phyloP scores from a whole-genome alignment of 2,797 vertebrate genomes.

The Hemitrygon akajei region DNA sequence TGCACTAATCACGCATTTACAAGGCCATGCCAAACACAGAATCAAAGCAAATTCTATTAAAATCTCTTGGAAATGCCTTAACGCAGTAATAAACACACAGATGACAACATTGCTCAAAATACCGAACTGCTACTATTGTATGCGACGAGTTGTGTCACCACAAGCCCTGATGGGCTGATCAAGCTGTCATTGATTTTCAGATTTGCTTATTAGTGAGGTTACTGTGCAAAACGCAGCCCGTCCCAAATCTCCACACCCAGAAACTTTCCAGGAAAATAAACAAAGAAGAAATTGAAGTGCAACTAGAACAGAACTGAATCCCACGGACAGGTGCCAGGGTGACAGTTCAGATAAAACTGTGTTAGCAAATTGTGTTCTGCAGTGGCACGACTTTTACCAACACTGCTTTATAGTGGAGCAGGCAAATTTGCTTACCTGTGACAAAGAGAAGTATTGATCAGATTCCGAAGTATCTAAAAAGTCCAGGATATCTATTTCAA shows the following conservation, averaged over 20 bases:
- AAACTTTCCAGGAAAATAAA: no score
- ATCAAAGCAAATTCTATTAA: neutral
- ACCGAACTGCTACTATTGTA: no score
- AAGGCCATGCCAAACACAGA: no score
- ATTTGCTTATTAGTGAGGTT: neutral
- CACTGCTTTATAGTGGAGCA: neutral
- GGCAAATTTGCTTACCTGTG: slow-evolving; percentile 58
- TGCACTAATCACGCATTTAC: no score
- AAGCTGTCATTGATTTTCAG: neutral
- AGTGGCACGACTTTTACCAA: neutral
- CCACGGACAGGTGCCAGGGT: neutral
- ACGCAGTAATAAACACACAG: neutral
- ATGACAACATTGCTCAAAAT: neutral
- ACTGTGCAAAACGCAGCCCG: neutral
- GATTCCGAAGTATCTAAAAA: slow-evolving; percentile 72
- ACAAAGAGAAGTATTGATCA: slow-evolving; percentile 66
- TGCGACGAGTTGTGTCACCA: neutral
- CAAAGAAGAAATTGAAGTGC: neutral
- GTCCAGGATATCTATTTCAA: slow-evolving; percentile 78
- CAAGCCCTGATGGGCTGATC: neutral
- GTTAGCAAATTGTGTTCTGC: neutral
- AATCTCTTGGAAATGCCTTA: neutral
- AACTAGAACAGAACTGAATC: neutral
- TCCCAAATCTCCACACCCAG: no score
- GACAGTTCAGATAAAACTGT: neutral